These are phyloP conservation scores for Episyrphus balteatus DNA, from an alignment of 1,140 invertebrate genomes.

Conservation along the genomic window DNA sequence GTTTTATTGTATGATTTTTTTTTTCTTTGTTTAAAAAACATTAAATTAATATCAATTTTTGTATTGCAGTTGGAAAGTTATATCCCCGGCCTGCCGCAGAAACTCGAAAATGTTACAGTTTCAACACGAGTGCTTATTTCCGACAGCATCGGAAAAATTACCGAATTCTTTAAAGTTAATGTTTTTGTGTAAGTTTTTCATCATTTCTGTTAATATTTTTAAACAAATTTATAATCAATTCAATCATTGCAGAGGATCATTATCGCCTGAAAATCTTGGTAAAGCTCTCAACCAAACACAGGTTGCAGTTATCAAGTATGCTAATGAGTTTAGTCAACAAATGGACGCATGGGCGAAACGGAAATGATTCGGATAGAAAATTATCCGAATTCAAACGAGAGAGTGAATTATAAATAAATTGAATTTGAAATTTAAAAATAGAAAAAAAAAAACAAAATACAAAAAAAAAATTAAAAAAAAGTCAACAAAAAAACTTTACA, in stretches of 20 bases:
- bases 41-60: too few relatives aligned
- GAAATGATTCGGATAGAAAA: slow-evolving; percentile 38
- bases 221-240: not conserved
- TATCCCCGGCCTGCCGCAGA: slow-evolving; percentile 52
- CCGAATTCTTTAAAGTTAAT: slow-evolving; percentile 53
- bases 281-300: slow-evolving; percentile 49
- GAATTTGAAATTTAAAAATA: too few relatives aligned
- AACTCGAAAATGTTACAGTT: slow-evolving; percentile 39
- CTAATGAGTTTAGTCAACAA: slow-evolving; percentile 62
- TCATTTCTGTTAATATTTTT: too few relatives aligned
- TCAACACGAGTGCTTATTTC: slow-evolving; percentile 36
- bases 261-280: slow-evolving; percentile 62
- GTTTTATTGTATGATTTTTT: not conserved
- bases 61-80: slow-evolving; percentile 52
- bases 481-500: too few relatives aligned
- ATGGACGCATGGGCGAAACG: slow-evolving; percentile 56
- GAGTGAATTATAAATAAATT: too few relatives aligned
- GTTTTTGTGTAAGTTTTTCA: slow-evolving; percentile 69
- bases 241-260: slow-evolving; percentile 50
- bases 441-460: too few relatives aligned
- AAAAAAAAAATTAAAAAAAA: too few relatives aligned
- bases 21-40: too few relatives aligned
- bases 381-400: too few relatives aligned
- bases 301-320: slow-evolving; percentile 40
- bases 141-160: slow-evolving; percentile 38